Evolutionary conservation across 2,113 vertebrate species (phyloP).

Genomic region (Vulpes ferrilata): DNA sequence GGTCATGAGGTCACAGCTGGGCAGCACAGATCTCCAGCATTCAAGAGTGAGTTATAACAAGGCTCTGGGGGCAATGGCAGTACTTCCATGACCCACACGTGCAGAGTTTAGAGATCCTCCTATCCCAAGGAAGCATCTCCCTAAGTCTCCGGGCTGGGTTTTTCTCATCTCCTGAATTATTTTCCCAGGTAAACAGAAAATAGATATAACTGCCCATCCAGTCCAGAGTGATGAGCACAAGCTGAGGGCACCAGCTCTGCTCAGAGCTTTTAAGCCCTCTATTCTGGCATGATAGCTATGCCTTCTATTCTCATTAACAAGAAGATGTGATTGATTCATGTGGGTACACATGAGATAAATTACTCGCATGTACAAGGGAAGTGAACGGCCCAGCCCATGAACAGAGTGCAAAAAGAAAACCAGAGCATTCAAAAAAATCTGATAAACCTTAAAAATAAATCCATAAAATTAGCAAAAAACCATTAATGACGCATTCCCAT

Average conservation of each 20-base stretch:
- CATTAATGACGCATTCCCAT: conserved; percentile 67
- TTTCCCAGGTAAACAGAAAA: conserved; percentile 9
- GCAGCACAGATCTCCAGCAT: neutral
- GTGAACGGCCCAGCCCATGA: neutral
- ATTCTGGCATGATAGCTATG: neutral
- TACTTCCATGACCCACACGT: neutral
- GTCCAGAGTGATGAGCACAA: neutral
- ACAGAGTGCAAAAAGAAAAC: conserved; percentile 1
- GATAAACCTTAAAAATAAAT: conserved; percentile 72
- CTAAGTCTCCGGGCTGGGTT: neutral
- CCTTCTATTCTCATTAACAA: conserved; percentile 15
- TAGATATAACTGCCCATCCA: neutral
- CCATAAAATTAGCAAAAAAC: conserved; percentile 74
- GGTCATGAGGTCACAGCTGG: neutral
- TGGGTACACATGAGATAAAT: neutral
- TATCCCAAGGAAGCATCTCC: neutral
- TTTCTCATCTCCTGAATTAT: conserved; percentile 7
- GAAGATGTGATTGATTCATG: neutral
- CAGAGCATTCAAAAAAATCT: conserved; percentile 57
- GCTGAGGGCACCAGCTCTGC: neutral
- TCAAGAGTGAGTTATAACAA: neutral
- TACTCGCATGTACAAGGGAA: neutral
- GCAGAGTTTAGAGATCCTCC: neutral
- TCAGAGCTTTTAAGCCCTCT: neutral
- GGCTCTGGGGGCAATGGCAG: neutral